These are phyloP conservation scores for Suncus etruscus DNA, from an alignment of 2,113 vertebrate genomes.

Conservation along the genomic window DNA sequence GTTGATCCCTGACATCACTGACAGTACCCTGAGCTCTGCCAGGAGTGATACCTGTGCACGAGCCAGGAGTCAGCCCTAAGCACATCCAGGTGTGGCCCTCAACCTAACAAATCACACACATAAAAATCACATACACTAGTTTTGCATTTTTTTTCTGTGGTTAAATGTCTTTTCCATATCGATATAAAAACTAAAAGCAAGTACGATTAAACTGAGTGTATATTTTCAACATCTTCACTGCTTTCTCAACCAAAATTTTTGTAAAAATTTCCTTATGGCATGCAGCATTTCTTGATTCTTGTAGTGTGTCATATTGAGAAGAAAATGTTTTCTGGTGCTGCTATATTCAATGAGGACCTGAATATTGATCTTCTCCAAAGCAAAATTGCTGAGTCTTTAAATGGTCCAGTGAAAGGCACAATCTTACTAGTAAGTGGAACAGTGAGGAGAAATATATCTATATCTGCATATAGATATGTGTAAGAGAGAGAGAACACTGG, in stretches of 20 bases:
- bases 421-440: slow-evolving; percentile 24
- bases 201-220: slow-evolving; percentile 66
- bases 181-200: slow-evolving; percentile 28
- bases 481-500: not conserved
- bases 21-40: no score
- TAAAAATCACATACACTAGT: slow-evolving; percentile 40
- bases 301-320: slow-evolving; percentile 15
- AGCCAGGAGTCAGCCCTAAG: no score
- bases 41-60: no score
- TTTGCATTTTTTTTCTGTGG: slow-evolving; percentile 66
- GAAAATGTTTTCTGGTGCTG: not conserved
- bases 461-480: not conserved
- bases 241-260: slow-evolving; percentile 77
- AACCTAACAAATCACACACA: not conserved
- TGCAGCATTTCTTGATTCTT: slow-evolving; percentile 59
- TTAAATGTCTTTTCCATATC: slow-evolving; percentile 62
- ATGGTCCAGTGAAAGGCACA: slow-evolving; percentile 1
- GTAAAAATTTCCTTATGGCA: slow-evolving; percentile 69
- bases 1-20: no score
- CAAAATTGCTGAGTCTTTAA: not conserved
- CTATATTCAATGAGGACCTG: slow-evolving; percentile 65
- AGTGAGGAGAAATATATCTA: not conserved
- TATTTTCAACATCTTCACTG: slow-evolving; percentile 70
- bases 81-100: no score
- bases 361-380: slow-evolving; percentile 68